These are phyloP conservation scores for Ips typographus DNA, from an alignment of 1,140 invertebrate species.

Conservation along the genomic window DNA sequence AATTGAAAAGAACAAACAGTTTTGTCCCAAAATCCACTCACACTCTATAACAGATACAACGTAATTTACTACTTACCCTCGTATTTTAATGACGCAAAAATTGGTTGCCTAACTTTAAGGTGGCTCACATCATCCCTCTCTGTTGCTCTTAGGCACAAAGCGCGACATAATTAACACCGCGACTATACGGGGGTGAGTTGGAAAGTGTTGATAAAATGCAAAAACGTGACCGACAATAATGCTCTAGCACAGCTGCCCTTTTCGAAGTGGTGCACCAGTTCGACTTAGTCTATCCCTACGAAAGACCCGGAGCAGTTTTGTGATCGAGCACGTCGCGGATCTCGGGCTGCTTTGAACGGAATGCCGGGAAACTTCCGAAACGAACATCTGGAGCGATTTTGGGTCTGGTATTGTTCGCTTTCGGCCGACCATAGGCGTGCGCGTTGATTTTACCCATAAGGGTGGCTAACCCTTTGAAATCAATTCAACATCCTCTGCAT, in stretches of 20 bases:
- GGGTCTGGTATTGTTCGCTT: conserved; percentile 26
- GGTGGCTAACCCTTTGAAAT: background rate
- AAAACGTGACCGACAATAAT: background rate
- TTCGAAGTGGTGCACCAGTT: background rate
- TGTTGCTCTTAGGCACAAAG: no score
- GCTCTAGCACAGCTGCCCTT: background rate
- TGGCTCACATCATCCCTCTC: no score
- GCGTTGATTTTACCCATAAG: background rate
- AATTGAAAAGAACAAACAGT: no score
- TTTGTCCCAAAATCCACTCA: no score
- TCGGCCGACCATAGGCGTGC: conserved; percentile 19
- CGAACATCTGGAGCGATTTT: conserved; percentile 32
- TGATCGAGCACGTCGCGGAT: conserved; percentile 28
- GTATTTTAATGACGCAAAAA: no score
- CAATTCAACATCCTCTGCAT: no score
- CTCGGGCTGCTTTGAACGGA: conserved; percentile 22
- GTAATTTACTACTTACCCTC: no score
- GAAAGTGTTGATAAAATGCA: background rate
- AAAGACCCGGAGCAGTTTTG: conserved; percentile 13
- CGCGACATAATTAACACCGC: no score
- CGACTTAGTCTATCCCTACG: background rate
- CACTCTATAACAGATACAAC: no score
- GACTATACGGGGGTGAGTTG: background rate
- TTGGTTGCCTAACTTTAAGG: no score
- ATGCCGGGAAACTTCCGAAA: conserved; percentile 27